These are phyloP conservation scores for Kryptolebias marmoratus DNA, from an alignment of 2,113 vertebrate species.

Conservation along the genomic window DNA sequence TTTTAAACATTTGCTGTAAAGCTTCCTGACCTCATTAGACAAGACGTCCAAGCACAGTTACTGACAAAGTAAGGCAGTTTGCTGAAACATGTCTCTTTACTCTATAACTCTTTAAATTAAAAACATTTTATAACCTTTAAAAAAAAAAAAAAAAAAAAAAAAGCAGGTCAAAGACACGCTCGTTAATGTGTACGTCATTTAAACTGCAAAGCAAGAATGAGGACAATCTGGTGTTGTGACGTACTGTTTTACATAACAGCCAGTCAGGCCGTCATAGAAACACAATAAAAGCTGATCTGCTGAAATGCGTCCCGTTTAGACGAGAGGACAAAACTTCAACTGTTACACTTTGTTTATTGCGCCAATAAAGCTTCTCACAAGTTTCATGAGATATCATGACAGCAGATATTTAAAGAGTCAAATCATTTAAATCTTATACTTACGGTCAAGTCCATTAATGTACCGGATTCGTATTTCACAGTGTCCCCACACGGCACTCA, in stretches of 20 bases:
- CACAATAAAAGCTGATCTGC: constrained; percentile 3
- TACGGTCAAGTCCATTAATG: constrained; percentile 99
- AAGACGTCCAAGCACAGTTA: background rate
- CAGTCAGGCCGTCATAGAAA: background rate
- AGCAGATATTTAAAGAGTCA: background rate
- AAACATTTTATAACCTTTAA: background rate
- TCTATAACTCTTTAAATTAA: background rate
- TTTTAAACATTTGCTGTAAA: too few relatives aligned
- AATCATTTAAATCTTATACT: constrained; percentile 76
- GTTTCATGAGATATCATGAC: background rate
- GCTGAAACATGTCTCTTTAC: too few relatives aligned
- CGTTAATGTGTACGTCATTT: background rate
- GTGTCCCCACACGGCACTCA: constrained; percentile 99
- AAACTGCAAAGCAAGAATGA: background rate
- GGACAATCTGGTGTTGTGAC: constrained; percentile 4
- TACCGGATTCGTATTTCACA: constrained; percentile 99
- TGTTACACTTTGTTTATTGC: constrained; percentile 30
- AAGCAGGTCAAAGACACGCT: background rate
- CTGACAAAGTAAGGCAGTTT: background rate
- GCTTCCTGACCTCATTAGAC: too few relatives aligned
- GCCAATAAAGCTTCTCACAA: constrained; percentile 26
- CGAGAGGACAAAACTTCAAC: constrained; percentile 6
- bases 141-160: too few relatives aligned
- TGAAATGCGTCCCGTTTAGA: constrained; percentile 9
- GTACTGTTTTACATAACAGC: constrained; percentile 26